Percentiles rank a stretch among this genome's conserved stretches.
phyloP scores from a whole-genome alignment of 1,140 invertebrate genomes.

The Colletes latitarsis region DNA sequence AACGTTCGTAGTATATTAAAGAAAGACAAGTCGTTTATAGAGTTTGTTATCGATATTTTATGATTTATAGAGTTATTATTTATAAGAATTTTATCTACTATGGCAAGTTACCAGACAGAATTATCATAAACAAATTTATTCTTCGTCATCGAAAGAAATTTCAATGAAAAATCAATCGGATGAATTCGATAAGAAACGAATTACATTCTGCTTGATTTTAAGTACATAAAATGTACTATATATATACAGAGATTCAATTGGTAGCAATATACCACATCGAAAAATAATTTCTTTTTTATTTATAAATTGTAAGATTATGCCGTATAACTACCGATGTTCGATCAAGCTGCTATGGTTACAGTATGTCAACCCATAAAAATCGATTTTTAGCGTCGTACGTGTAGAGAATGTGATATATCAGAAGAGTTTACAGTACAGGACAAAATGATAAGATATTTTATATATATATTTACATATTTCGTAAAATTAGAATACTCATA shows the following conservation, averaged over 20 bases:
- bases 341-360: conserved; percentile 73
- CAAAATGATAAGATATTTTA: too few species aligned
- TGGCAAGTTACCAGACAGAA: too few species aligned
- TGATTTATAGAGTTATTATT: too few species aligned
- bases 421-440: neutral
- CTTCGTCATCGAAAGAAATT: too few species aligned
- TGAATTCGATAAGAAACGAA: neutral
- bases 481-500: too few species aligned
- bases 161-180: too few species aligned
- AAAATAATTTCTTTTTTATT: neutral
- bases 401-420: conserved; percentile 45
- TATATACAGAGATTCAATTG: neutral
- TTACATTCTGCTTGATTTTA: neutral
- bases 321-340: conserved; percentile 39
- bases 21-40: too few species aligned
- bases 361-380: conserved; percentile 69
- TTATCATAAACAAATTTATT: too few species aligned
- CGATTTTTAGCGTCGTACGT: conserved; percentile 58
- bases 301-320: conserved; percentile 20
- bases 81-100: too few species aligned
- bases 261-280: neutral
- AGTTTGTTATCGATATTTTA: too few species aligned
- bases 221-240: neutral
- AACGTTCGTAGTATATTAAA: too few species aligned
- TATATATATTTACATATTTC: too few species aligned